Conservation (phyloP, 2,113 vertebrate species). For the Anoplopoma fimbria region DNA sequence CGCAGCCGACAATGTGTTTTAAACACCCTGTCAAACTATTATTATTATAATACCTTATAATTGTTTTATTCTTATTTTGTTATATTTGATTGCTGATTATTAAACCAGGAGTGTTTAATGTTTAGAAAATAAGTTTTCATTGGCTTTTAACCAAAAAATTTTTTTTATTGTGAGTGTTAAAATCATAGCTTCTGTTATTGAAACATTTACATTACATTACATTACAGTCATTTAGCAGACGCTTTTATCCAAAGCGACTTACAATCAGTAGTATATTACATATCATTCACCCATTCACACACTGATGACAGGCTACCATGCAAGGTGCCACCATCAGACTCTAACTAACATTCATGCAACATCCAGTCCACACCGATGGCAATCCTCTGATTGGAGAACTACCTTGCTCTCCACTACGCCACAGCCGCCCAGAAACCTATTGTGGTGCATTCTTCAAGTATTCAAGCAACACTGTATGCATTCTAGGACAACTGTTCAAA, state of each 20-base stretch:
- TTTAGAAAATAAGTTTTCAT: background rate
- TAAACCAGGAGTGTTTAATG: background rate
- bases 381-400: no score
- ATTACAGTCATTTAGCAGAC: no score
- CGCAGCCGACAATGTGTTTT: background rate
- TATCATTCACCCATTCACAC: no score
- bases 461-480: background rate
- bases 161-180: background rate
- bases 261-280: no score
- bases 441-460: background rate
- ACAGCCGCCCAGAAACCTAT: no score
- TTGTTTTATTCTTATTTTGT: background rate
- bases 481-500: constrained; percentile 24
- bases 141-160: background rate
- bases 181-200: background rate
- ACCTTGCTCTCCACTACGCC: no score
- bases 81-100: background rate
- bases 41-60: background rate
- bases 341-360: no score
- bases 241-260: no score
- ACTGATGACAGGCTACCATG: no score
- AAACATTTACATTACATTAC: no score
- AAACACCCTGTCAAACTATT: background rate
- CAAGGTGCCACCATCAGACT: no score
- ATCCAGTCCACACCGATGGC: no score